phyloP scores from a whole-genome alignment of 2,797 vertebrate genomes.

The Tenualosa ilisha region DNA sequence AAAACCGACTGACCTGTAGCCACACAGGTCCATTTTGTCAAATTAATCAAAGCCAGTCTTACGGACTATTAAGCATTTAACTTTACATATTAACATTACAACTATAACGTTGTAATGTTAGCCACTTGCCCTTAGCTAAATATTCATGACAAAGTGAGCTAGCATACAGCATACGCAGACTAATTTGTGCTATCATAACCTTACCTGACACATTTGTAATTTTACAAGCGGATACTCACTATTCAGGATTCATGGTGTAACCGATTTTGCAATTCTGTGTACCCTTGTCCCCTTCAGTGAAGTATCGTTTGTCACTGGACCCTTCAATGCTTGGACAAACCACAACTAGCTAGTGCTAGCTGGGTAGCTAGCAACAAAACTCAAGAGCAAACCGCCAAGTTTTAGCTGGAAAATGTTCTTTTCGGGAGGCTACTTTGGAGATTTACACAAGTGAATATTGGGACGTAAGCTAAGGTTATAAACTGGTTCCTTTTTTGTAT shows the following conservation, averaged over 20 bases:
- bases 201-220: neutral
- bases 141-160: neutral
- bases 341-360: slow-evolving; percentile 23
- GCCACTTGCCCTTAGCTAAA: neutral
- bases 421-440: neutral
- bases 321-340: neutral
- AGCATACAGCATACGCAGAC: slow-evolving; percentile 16
- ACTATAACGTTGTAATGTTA: neutral
- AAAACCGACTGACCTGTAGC: neutral
- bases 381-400: neutral
- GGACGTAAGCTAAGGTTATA: neutral
- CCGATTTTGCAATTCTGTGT: slow-evolving; percentile 3
- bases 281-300: neutral
- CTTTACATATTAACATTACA: neutral
- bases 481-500: neutral
- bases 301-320: neutral
- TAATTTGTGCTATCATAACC: neutral
- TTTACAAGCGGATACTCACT: slow-evolving; percentile 47
- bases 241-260: slow-evolving; percentile 58
- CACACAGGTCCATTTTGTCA: neutral
- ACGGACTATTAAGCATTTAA: neutral
- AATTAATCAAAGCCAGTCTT: neutral
- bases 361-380: slow-evolving; percentile 19
- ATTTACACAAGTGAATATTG: neutral
- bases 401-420: neutral